Percentiles rank a stretch among this genome's conserved stretches.
Evolutionary conservation across 2,113 vertebrate genomes (phyloP).

Genomic region (Dunckerocampus dactyliophorus): DNA sequence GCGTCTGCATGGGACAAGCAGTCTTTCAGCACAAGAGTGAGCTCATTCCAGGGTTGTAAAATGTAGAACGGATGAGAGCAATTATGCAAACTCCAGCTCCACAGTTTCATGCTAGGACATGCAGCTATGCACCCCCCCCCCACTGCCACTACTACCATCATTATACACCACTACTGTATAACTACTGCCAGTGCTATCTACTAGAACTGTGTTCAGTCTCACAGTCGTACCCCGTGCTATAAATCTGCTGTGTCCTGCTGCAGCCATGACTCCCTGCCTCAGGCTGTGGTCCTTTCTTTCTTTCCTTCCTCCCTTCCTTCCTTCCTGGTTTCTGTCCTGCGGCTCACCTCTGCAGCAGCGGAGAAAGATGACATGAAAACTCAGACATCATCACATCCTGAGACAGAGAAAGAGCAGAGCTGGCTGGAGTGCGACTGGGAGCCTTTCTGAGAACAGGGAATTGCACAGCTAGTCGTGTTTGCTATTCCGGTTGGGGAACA

Average conservation of each 20-base stretch:
- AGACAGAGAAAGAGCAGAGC: slow-evolving; percentile 46
- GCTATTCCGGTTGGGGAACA: background rate
- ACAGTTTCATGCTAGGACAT: slow-evolving; percentile 54
- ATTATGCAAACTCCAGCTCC: slow-evolving; percentile 58
- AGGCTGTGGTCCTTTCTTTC: slow-evolving; percentile 27
- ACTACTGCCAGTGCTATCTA: background rate
- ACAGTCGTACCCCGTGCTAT: slow-evolving; percentile 18
- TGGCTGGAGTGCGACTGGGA: slow-evolving; percentile 21
- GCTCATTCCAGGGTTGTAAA: slow-evolving; percentile 63
- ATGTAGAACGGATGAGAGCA: slow-evolving; percentile 48
- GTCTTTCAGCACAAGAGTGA: slow-evolving; percentile 36
- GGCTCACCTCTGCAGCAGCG: slow-evolving; percentile 67
- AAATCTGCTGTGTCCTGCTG: slow-evolving; percentile 41
- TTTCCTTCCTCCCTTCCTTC: background rate
- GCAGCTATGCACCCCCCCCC: slow-evolving; percentile 34
- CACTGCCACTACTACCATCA: slow-evolving; percentile 17
- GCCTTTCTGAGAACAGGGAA: slow-evolving; percentile 18
- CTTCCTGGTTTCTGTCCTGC: slow-evolving; percentile 52
- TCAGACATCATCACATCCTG: slow-evolving; percentile 59
- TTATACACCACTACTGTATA: slow-evolving; percentile 17
- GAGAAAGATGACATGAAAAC: slow-evolving; percentile 63
- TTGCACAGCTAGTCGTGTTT: background rate
- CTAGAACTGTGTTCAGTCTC: slow-evolving; percentile 7
- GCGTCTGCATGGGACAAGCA: slow-evolving; percentile 17
- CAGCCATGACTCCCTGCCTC: slow-evolving; percentile 20